Evolutionary conservation across 2,888 invertebrate species (phyloP), one percentile per base, ranked within the genome.

Genomic region (Galerucella pusilla): DNA sequence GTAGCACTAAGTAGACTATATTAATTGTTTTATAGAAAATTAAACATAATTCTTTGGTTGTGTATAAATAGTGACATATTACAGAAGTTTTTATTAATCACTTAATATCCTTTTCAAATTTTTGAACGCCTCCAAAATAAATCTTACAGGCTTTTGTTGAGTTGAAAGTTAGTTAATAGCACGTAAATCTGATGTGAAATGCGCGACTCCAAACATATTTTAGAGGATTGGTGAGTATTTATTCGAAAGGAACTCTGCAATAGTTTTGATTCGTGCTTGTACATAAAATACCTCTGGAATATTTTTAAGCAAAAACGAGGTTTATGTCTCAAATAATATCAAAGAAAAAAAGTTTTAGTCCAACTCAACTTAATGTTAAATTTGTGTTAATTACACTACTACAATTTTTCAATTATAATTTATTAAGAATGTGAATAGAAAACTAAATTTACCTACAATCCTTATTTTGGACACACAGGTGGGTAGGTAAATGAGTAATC

Each of bases 11-110:
- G 57, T 57, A 57, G 20, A 57, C 20, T 20, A 20, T 57, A 6
- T 20, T 16, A 2, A 7, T 52, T 14, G 14, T 52, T 52, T 6
- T 52, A 52, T 52, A 52, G 52, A 52, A 52, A 52, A 57, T 20
- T 57, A 20, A 57, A 20, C 57, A 57, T 57, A 57, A 57, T 57
- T 57, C 57, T 16, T 57, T 57, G 57, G 57, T 57, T 57, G 57
- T 57, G 57, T 57, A 57, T 57, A 57, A 57, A 57, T 57, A 57
- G 57, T 57, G 57, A 57, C 20, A 57, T 57, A 57, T 57, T 57
- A 57, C 57, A 57, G 57, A 57, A 20, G 57, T 57, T 57, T 57
- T 57, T 57, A 57, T 57, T 57, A 57, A 57, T 16, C 57, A 57
- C 57, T 54, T 49, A 10, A 57, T 16, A 57, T 49, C 20, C 65